These are phyloP conservation scores for Drosophila longiperda DNA, from an alignment of 2,888 invertebrate species.

Conservation along the genomic window DNA sequence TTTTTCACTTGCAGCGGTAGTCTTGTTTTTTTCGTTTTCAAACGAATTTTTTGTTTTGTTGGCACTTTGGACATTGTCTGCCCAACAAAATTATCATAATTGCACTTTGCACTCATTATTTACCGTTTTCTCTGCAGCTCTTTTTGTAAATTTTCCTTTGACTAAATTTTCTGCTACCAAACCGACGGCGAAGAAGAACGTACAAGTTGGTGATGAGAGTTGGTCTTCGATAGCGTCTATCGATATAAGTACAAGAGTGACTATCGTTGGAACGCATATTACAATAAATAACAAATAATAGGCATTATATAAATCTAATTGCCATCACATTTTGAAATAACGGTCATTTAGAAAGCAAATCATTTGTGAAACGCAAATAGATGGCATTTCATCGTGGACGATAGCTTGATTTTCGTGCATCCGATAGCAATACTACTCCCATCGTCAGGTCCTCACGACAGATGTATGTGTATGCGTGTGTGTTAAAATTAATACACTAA, in stretches of 20 bases:
- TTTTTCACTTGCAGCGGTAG: constrained; percentile 55
- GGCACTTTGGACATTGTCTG: constrained; percentile 34
- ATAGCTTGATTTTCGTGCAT: constrained; percentile 7
- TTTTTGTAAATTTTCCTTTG: constrained; percentile 60
- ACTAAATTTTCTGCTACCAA: constrained; percentile 68
- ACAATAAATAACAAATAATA: not conserved
- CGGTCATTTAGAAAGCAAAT: not conserved
- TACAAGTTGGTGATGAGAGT: constrained; percentile 59
- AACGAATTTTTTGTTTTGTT: constrained; percentile 10
- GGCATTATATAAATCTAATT: constrained; percentile 38
- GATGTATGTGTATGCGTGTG: constrained; percentile 38
- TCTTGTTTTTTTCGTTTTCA: constrained; percentile 48
- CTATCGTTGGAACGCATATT: constrained; percentile 39
- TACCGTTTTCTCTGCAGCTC: constrained; percentile 56
- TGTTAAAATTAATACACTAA: constrained; percentile 59
- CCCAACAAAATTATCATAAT: constrained; percentile 17
- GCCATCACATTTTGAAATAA: constrained; percentile 1
- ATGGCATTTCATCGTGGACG: not conserved
- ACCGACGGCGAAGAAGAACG: constrained; percentile 63
- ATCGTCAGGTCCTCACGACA: constrained; percentile 47
- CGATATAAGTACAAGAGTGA: constrained; percentile 32
- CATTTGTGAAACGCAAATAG: not conserved
- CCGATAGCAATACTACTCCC: constrained; percentile 35
- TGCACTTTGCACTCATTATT: constrained; percentile 64
- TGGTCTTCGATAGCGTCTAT: constrained; percentile 30